These are phyloP conservation scores for Alexandromys fortis DNA, from an alignment of 2,113 vertebrate species.

Conservation along the genomic window DNA sequence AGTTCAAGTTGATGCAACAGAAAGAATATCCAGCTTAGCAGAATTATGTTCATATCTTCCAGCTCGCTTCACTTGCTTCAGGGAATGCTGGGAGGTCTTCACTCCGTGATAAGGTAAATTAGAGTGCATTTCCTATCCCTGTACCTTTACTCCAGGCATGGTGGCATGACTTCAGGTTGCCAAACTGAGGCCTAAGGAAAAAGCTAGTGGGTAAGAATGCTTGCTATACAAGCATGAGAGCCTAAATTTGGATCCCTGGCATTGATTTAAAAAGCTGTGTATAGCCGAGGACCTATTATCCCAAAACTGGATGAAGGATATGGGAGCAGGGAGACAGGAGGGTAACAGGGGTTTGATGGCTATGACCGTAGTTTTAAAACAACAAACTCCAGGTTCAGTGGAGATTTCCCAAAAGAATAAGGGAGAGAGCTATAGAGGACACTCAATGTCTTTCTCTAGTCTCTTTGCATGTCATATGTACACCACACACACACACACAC, in stretches of 20 bases:
- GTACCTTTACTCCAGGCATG: fast-evolving
- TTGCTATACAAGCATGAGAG: neutral
- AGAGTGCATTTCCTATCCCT: neutral
- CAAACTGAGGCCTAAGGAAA: neutral
- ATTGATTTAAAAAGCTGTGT: neutral
- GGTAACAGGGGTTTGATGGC: neutral
- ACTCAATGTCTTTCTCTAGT: neutral
- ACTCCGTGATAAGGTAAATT: neutral
- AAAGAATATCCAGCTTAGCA: neutral
- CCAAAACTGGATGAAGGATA: neutral
- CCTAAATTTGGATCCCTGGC: neutral
- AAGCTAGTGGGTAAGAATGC: neutral
- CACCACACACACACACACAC: neutral
- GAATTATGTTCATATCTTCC: neutral
- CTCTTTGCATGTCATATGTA: neutral
- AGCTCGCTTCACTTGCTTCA: neutral
- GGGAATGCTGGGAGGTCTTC: neutral
- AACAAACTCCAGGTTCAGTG: neutral
- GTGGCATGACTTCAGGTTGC: neutral
- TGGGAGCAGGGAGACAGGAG: neutral
- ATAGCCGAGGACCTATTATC: neutral
- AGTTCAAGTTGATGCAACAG: neutral
- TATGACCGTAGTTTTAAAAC: neutral
- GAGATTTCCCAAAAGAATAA: neutral
- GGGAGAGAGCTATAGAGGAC: neutral